Evolutionary conservation across 2,113 vertebrate genomes (phyloP).

Genomic region (Andinoacara biseriatus): DNA sequence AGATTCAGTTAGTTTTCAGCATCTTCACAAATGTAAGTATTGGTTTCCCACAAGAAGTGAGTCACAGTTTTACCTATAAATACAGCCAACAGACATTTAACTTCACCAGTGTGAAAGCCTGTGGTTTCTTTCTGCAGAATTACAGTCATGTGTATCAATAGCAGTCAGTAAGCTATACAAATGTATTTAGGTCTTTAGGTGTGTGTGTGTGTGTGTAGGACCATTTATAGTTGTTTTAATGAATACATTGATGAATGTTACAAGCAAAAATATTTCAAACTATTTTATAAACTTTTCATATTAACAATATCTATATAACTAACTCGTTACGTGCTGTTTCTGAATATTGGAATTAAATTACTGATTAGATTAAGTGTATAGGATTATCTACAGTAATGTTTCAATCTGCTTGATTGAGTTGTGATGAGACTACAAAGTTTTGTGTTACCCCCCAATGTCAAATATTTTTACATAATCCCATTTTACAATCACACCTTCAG

Average conservation of each 20-base stretch:
- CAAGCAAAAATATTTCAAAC: no score
- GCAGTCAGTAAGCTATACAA: neutral
- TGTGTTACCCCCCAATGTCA: neutral
- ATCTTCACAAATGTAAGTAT: neutral
- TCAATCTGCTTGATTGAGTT: neutral
- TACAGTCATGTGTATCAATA: neutral
- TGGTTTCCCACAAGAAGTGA: rapidly evolving
- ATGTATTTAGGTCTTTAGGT: neutral
- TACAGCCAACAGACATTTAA: neutral
- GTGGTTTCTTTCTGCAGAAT: neutral
- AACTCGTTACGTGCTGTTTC: neutral
- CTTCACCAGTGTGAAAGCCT: rapidly evolving
- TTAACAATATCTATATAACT: no score
- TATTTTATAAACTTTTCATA: no score
- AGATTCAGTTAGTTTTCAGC: neutral
- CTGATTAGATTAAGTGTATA: neutral
- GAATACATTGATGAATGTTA: neutral
- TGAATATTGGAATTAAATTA: neutral
- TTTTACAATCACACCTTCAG: neutral
- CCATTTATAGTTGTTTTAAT: neutral
- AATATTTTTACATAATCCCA: neutral
- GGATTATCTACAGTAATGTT: neutral
- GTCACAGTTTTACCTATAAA: neutral
- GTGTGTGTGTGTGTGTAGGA: no score
- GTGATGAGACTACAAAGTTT: neutral